Conservation (phyloP, 2,888 invertebrate species). For the Caenorhabditis panamensis region DNA sequence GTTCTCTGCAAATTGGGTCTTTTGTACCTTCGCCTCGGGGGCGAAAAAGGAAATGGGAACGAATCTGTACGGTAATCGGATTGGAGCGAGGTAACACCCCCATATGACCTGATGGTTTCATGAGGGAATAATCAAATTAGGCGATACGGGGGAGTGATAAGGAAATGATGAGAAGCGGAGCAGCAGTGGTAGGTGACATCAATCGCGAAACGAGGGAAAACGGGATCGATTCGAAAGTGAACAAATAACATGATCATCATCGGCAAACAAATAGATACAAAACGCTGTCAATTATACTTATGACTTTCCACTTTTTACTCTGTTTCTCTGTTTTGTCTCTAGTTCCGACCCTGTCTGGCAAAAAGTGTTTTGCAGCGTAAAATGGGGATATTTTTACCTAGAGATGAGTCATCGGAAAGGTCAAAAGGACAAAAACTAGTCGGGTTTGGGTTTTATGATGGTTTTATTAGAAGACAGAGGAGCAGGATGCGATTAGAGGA, state of each 20-base stretch:
- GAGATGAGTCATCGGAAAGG: slow-evolving; percentile 5
- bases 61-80: slow-evolving; percentile 39
- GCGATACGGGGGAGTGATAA: slow-evolving; percentile 2
- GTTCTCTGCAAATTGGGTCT: slow-evolving; percentile 7
- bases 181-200: slow-evolving; percentile 27
- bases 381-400: neutral
- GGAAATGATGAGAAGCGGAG: slow-evolving; percentile 26
- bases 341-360: neutral
- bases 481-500: neutral
- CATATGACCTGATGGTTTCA: slow-evolving; percentile 16
- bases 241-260: slow-evolving; percentile 30
- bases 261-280: slow-evolving; percentile 30
- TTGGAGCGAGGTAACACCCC: neutral
- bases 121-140: neutral
- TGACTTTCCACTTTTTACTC: slow-evolving; percentile 1
- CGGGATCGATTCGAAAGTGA: slow-evolving; percentile 26
- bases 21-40: slow-evolving; percentile 19
- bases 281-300: slow-evolving; percentile 47
- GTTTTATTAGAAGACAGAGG: neutral
- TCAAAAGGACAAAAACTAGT: neutral
- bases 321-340: slow-evolving; percentile 4
- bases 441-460: neutral
- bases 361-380: neutral
- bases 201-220: slow-evolving; percentile 1
- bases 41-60: slow-evolving; percentile 10